Base-by-base conservation (phyloP, 2,113 vertebrate species). In the Phyllostomus discolor region DNA sequence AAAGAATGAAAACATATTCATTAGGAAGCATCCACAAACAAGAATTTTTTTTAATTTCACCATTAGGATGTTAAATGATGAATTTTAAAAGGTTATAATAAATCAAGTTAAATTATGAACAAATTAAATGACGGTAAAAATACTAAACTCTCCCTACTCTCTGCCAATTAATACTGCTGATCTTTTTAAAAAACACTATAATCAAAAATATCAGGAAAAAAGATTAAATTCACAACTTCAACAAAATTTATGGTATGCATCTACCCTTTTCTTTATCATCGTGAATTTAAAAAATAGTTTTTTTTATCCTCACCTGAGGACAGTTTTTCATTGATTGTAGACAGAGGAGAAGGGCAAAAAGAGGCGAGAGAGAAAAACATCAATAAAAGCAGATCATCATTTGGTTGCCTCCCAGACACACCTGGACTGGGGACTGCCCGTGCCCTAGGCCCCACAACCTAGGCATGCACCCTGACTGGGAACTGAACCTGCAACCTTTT, bases 141-240 rank as follows among this genome's bases (percentile, higher is more conserved):
- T 92, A 33, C 38, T 97, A 66, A 31, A 96, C 10, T 22, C 81
- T 59, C 46, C 81, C 70, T 33, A 57, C 78, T 81, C 33, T 84
- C 19, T 46, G n/a, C 85, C 33, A 54, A 72, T 48, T 1, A 57
- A 10, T 50, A 76, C 91, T 96, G 12, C 1, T 7, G 2, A 69
- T 57, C 17, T 95, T 62, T 31, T 62, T 88, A 28, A 79, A 91
- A 76, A 43, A 83, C 6, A 67, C 12, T 79, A n/a, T 73, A 89
- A 94, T 67, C 15, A 84, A 80, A 84, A 84, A 94, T n/a, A 20
- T 81, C 78, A 92, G 46, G 46, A 88, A 95, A 72, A 84, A 16
- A 54, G 50, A 85, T 66, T 38, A 73, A 73, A 66, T 52, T 95
- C n/a, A 93, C 38, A 48, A 26, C 35, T 38, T 62, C 48, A 95